phyloP scores from a whole-genome alignment of 2,113 vertebrate species.

The Brevimyrus niger region DNA sequence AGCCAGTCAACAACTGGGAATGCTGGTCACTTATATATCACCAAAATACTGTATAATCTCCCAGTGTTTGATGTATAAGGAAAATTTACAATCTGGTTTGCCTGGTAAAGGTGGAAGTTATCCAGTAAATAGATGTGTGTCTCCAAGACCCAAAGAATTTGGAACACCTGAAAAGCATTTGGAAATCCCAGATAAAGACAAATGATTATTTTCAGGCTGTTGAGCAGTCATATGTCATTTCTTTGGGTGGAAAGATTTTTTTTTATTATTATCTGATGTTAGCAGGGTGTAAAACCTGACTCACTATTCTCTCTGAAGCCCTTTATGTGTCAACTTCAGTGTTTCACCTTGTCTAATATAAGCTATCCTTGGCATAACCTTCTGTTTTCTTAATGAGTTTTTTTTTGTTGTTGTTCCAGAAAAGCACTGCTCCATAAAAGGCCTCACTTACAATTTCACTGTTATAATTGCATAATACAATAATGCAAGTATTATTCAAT shows the following conservation, averaged over 20 bases:
- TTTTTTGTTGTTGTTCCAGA: neutral
- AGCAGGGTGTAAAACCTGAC: neutral
- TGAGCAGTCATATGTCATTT: constrained; percentile 7
- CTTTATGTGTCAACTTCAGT: neutral
- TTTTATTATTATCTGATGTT: constrained; percentile 10
- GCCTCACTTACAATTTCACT: neutral
- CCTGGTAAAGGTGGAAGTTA: neutral
- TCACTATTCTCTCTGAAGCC: neutral
- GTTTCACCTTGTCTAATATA: neutral
- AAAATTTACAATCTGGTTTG: neutral
- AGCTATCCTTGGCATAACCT: neutral
- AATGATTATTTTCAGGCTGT: constrained; percentile 9
- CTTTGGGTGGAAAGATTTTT: neutral
- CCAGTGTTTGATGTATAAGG: neutral
- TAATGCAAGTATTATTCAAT: neutral
- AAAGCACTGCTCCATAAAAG: neutral
- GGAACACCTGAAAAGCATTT: neutral
- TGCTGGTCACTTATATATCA: neutral
- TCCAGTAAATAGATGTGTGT: neutral
- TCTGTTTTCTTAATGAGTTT: neutral
- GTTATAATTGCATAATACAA: neutral
- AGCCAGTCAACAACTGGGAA: neutral
- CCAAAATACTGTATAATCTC: neutral
- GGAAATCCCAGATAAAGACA: constrained; percentile 1
- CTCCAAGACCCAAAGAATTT: neutral